phyloP scores from a whole-genome alignment of 2,113 vertebrate genomes.

The Garra rufa region DNA sequence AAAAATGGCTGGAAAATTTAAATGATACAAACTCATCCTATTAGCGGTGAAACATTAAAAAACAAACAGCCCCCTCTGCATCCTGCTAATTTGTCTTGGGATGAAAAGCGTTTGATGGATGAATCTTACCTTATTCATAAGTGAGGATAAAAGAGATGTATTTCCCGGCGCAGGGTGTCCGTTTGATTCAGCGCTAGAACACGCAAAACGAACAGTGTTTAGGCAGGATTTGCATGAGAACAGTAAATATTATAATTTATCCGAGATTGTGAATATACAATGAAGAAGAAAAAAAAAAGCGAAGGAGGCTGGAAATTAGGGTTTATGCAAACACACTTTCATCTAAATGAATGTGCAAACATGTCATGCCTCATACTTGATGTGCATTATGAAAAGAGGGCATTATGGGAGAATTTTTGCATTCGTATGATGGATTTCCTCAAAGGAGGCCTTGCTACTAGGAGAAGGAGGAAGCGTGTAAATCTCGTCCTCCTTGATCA shows the following conservation, averaged over 20 bases:
- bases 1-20: constrained; percentile 99
- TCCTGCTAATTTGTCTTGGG: constrained; percentile 93
- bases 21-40: constrained; percentile 99
- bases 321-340: constrained; percentile 66
- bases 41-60: constrained; percentile 99
- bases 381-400: constrained; percentile 42
- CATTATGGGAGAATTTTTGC: constrained; percentile 48
- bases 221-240: constrained; percentile 86
- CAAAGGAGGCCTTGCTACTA: constrained; percentile 27
- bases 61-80: constrained; percentile 90
- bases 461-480: constrained; percentile 48
- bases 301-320: constrained; percentile 60
- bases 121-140: constrained; percentile 99
- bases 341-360: constrained; percentile 60
- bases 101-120: constrained; percentile 93
- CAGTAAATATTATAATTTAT: constrained; percentile 83
- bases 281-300: constrained; percentile 67
- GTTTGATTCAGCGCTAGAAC: constrained; percentile 99
- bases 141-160: constrained; percentile 99
- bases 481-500: constrained; percentile 56
- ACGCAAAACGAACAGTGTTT: constrained; percentile 94
- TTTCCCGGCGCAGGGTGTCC: constrained; percentile 94
- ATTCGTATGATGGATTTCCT: constrained; percentile 54
- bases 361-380: constrained; percentile 58
- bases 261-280: constrained; percentile 73